phyloP scores from a whole-genome alignment of 23 tunicate genomes.

The Diplosoma virens region DNA sequence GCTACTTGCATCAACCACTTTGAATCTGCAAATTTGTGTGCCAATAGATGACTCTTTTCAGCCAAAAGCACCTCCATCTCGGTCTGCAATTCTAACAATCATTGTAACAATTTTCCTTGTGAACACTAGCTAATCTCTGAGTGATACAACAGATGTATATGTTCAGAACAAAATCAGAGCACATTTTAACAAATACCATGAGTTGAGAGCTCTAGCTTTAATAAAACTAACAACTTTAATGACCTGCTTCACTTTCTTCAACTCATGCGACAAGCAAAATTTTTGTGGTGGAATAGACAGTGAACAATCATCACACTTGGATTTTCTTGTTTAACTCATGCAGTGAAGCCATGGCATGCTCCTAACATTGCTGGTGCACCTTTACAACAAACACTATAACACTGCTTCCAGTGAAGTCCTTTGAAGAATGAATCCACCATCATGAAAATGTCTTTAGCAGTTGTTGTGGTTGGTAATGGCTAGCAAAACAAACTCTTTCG shows the following conservation, averaged over 20 bases:
- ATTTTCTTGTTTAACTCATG: background rate
- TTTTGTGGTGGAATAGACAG: background rate
- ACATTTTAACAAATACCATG: background rate
- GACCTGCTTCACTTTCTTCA: background rate
- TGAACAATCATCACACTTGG: background rate
- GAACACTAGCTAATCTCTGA: too few relatives aligned
- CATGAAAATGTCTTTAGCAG: background rate
- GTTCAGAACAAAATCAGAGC: background rate
- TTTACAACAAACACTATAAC: background rate
- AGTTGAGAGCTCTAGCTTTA: background rate
- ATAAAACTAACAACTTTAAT: background rate
- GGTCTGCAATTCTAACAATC: background rate
- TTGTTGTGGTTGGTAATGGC: background rate
- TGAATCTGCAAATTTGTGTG: background rate
- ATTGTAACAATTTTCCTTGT: background rate
- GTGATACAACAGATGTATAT: background rate
- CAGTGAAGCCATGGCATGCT: background rate
- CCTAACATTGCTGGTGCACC: background rate
- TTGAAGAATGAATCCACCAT: background rate
- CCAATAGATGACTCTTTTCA: background rate
- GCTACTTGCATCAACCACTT: conserved; percentile 22
- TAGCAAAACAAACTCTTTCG: too few relatives aligned
- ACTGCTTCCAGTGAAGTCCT: background rate
- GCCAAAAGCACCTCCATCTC: background rate
- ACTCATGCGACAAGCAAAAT: background rate